phyloP scores from a whole-genome alignment of 2,888 invertebrate species.

The Agrochola litura region DNA sequence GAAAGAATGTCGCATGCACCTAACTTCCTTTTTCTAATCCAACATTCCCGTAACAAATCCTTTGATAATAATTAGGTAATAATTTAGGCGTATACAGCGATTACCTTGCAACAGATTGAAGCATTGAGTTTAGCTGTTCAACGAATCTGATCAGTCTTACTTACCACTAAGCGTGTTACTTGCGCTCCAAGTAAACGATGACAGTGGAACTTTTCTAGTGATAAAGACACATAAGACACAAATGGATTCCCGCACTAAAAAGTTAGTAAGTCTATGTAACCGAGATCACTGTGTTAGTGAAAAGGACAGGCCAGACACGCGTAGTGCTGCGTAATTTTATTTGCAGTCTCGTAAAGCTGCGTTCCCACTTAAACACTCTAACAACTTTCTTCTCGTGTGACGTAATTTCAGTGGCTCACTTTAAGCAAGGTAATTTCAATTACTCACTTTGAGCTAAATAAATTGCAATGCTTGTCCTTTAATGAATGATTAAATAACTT shows the following conservation, averaged over 20 bases:
- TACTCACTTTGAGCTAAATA: neutral
- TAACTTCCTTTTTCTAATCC: neutral
- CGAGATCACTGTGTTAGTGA: neutral
- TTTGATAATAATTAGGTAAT: conserved; percentile 16
- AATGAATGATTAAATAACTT: neutral
- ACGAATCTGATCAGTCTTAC: conserved; percentile 78
- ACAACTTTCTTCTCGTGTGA: neutral
- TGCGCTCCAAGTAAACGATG: conserved; percentile 65
- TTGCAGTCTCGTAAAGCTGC: neutral
- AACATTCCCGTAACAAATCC: conserved; percentile 17
- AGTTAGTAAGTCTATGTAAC: neutral
- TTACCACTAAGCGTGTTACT: conserved; percentile 81
- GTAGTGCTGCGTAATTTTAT: too few species aligned
- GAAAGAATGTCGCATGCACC: conserved; percentile 30
- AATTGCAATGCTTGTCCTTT: neutral
- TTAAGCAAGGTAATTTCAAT: neutral
- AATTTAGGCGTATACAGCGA: conserved; percentile 48
- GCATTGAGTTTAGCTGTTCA: conserved; percentile 46
- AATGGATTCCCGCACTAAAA: neutral
- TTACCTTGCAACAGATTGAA: conserved; percentile 47
- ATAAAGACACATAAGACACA: neutral
- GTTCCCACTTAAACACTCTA: neutral
- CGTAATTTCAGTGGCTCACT: neutral
- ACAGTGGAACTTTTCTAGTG: conserved; percentile 42
- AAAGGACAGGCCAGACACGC: neutral